Evolutionary conservation across 2,888 invertebrate species (phyloP).

Genomic region (Ectropis crepuscularia): DNA sequence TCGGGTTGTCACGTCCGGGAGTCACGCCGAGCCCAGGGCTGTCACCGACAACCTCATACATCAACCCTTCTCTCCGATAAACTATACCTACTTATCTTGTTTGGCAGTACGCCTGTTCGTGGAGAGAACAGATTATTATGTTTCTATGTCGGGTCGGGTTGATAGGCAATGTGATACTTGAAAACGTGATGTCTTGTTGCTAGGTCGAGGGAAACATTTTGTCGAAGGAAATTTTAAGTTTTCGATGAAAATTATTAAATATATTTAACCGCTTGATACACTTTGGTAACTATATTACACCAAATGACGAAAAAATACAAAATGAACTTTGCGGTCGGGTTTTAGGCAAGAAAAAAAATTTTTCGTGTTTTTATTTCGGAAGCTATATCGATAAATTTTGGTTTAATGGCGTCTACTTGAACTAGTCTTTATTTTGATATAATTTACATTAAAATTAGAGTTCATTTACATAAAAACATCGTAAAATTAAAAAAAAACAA

Average conservation of each 20-base stretch:
- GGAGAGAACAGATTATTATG: conserved; percentile 24
- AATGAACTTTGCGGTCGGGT: too few species aligned
- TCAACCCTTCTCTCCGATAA: conserved; percentile 67
- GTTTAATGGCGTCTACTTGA: too few species aligned
- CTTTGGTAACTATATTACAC: too few species aligned
- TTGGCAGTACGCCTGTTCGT: conserved; percentile 27
- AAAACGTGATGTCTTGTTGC: conserved; percentile 4
- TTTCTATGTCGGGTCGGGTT: conserved; percentile 14
- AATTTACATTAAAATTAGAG: too few species aligned
- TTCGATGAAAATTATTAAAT: background rate
- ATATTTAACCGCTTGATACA: too few species aligned
- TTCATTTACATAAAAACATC: too few species aligned
- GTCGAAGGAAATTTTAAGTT: background rate
- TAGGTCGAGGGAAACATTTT: background rate
- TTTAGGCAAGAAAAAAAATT: too few species aligned
- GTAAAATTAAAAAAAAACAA: too few species aligned
- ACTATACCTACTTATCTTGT: conserved; percentile 49
- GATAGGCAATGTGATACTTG: conserved; percentile 16
- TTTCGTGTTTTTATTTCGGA: too few species aligned
- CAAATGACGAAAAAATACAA: too few species aligned
- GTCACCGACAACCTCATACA: conserved; percentile 70
- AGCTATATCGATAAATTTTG: too few species aligned
- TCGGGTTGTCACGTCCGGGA: conserved; percentile 41
- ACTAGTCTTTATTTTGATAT: too few species aligned
- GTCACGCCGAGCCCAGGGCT: conserved; percentile 63